Conservation (phyloP, 2,113 vertebrate genomes). For the Ciconia stormi region DNA sequence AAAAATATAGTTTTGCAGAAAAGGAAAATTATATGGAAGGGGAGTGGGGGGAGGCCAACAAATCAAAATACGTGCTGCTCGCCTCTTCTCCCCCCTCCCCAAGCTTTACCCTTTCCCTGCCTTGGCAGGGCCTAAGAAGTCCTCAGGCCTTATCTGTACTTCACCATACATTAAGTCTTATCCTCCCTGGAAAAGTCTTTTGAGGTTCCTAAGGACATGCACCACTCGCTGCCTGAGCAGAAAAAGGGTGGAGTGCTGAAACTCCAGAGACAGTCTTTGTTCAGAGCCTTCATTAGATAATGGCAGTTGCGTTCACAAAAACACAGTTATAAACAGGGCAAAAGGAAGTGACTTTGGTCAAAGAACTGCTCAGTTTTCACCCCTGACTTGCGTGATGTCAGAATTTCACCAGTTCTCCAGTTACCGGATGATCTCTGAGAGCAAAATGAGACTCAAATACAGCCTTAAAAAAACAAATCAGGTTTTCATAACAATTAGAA, state of each 20-base stretch:
- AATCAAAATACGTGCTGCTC: neutral
- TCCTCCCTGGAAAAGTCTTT: neutral
- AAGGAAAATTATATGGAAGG: neutral
- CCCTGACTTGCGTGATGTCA: neutral
- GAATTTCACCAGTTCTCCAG: slow-evolving; percentile 7
- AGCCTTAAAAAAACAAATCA: neutral
- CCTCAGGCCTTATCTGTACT: neutral
- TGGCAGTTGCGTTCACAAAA: slow-evolving; percentile 17
- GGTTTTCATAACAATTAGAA: no score
- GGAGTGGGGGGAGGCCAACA: no score
- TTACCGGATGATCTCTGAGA: neutral
- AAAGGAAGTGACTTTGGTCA: slow-evolving; percentile 60
- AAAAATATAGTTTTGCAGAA: neutral
- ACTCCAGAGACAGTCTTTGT: slow-evolving; percentile 55
- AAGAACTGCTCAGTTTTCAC: slow-evolving; percentile 36
- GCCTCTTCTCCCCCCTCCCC: neutral
- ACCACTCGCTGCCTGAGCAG: neutral
- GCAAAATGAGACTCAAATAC: neutral
- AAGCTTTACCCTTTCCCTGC: neutral
- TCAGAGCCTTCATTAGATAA: neutral
- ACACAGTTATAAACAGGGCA: slow-evolving; percentile 19
- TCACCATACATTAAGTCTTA: neutral
- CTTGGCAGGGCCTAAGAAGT: neutral
- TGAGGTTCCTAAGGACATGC: neutral
- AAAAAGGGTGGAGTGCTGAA: slow-evolving; percentile 45